Evolutionary conservation across 2,797 vertebrate genomes (phyloP).

Genomic region (Neostethus bicornis): DNA sequence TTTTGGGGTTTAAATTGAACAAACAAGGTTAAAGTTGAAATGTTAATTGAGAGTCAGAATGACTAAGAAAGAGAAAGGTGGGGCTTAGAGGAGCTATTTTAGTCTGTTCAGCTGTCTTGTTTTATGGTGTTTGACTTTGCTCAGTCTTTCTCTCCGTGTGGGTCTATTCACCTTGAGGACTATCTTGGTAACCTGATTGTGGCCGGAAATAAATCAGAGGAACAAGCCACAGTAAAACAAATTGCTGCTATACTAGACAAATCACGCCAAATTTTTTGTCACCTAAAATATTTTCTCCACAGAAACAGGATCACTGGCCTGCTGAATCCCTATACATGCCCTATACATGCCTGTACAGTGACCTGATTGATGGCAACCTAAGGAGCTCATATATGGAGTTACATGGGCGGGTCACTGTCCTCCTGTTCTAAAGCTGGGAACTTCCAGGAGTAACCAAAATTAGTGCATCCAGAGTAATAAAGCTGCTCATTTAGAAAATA

Average conservation of each 20-base stretch:
- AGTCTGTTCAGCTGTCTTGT: constrained; percentile 75
- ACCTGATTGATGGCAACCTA: constrained; percentile 67
- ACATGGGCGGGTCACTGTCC: constrained; percentile 51
- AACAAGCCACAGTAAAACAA: neutral
- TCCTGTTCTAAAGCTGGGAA: constrained; percentile 59
- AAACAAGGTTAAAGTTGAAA: constrained; percentile 39
- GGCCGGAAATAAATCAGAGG: neutral
- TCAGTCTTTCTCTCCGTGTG: constrained; percentile 55
- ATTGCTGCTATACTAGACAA: neutral
- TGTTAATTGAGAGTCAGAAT: constrained; percentile 52
- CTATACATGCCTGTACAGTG: constrained; percentile 41
- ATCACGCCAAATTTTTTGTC: constrained; percentile 23
- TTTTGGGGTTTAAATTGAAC: neutral
- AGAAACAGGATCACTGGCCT: constrained; percentile 34
- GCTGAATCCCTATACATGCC: constrained; percentile 47
- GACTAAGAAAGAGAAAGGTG: constrained; percentile 60
- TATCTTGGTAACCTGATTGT: neutral
- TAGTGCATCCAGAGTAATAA: constrained; percentile 54
- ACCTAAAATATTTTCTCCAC: neutral
- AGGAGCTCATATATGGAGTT: constrained; percentile 75
- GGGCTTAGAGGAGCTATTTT: constrained; percentile 69
- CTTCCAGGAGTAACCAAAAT: constrained; percentile 55
- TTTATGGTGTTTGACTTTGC: constrained; percentile 66
- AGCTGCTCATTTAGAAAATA: constrained; percentile 43
- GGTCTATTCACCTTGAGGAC: constrained; percentile 57